Evolutionary conservation across 2,797 vertebrate genomes (phyloP).

Genomic region (Sebastes umbrosus): DNA sequence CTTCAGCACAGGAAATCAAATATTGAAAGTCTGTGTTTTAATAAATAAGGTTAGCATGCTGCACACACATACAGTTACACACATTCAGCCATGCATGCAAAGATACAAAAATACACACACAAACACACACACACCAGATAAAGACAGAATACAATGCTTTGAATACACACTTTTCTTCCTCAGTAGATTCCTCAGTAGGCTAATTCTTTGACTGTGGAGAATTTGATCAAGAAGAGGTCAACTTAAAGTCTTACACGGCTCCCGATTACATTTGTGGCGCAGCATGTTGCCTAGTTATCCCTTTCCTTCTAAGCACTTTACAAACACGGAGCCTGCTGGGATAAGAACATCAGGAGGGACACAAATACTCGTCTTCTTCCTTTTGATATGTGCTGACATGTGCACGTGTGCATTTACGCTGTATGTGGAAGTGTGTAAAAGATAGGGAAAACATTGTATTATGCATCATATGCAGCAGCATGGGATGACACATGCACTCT

Average conservation of each 20-base stretch:
- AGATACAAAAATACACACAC: neutral
- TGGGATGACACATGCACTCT: neutral
- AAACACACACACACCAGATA: neutral
- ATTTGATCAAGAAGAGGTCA: neutral
- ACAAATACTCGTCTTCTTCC: neutral
- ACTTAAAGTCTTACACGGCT: neutral
- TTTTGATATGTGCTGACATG: conserved; percentile 3
- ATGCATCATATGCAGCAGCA: neutral
- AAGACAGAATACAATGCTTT: neutral
- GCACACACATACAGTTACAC: conserved; percentile 5
- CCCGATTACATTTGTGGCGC: conserved; percentile 17
- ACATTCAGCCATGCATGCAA: conserved; percentile 5
- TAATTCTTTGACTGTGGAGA: neutral
- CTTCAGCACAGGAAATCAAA: conserved; percentile 51
- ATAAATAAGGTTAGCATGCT: conserved; percentile 29
- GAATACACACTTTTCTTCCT: neutral
- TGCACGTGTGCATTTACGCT: neutral
- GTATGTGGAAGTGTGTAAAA: neutral
- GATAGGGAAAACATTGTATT: neutral
- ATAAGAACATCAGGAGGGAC: conserved; percentile 8
- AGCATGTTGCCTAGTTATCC: conserved; percentile 14
- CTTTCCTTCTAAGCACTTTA: neutral
- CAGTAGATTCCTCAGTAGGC: neutral
- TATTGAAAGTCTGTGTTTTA: conserved; percentile 48
- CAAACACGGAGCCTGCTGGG: neutral